Conservation (phyloP, 2,888 invertebrate genomes). For the Invenusta paracnida region DNA sequence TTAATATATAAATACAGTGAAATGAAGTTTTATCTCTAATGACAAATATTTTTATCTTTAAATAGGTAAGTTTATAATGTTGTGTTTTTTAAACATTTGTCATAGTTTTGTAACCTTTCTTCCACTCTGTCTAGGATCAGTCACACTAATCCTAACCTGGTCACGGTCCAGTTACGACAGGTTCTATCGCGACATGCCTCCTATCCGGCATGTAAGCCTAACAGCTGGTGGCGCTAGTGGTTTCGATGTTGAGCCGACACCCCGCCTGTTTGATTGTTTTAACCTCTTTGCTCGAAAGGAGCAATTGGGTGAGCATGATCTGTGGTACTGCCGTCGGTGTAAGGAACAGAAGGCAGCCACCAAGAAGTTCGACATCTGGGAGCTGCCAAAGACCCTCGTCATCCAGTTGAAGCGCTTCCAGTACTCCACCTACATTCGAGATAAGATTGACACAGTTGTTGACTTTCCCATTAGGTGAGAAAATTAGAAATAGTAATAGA, state of each 20-base stretch:
- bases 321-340: constrained; percentile 42
- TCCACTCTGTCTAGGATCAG: neutral
- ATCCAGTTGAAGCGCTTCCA: constrained; percentile 44
- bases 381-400: constrained; percentile 33
- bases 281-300: constrained; percentile 30
- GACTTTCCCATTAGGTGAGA: constrained; percentile 42
- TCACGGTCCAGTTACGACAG: neutral
- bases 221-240: neutral
- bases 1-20: too few species aligned
- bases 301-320: constrained; percentile 25
- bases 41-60: too few species aligned
- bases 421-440: neutral
- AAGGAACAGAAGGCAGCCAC: constrained; percentile 40
- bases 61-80: too few species aligned
- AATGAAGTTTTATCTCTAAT: too few species aligned
- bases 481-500: constrained; percentile 11
- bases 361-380: constrained; percentile 43
- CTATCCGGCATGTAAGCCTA: neutral
- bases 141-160: neutral
- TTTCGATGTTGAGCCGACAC: neutral
- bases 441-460: constrained; percentile 40
- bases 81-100: too few species aligned
- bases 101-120: neutral
- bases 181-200: neutral
- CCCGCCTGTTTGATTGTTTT: too few species aligned